Conservation (phyloP, 2,797 vertebrate genomes). For the Scarus forsteni region DNA sequence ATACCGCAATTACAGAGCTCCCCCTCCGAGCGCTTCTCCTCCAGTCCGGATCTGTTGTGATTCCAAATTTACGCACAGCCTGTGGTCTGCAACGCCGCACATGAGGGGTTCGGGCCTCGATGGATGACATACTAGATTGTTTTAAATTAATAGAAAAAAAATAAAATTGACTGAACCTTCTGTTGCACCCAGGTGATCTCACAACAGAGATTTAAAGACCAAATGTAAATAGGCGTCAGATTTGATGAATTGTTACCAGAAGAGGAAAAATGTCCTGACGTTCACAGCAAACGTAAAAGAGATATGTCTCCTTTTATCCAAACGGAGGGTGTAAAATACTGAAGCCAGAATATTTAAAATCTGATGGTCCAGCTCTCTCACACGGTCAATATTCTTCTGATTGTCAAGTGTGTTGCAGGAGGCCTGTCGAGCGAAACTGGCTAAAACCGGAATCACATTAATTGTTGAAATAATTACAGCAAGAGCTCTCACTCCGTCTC, state of each 20-base stretch:
- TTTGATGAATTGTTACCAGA: background rate
- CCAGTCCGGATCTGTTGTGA: constrained; percentile 43
- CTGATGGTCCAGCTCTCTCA: constrained; percentile 11
- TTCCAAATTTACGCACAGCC: constrained; percentile 55
- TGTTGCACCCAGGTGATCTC: background rate
- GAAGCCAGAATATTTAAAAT: constrained; percentile 9
- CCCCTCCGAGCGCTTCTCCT: constrained; percentile 56
- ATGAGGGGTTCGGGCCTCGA: constrained; percentile 1
- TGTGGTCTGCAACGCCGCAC: constrained; percentile 24
- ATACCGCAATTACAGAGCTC: constrained; percentile 63
- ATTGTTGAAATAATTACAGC: constrained; percentile 77
- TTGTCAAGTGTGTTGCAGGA: constrained; percentile 36
- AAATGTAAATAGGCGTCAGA: background rate
- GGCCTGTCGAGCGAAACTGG: constrained; percentile 64
- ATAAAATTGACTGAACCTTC: background rate
- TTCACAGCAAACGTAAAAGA: background rate
- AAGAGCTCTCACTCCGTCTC: constrained; percentile 45
- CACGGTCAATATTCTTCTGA: constrained; percentile 17
- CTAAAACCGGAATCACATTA: constrained; percentile 73
- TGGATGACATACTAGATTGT: background rate
- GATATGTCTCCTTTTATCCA: background rate
- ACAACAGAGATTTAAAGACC: background rate
- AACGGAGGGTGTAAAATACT: constrained; percentile 1
- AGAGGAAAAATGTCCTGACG: background rate
- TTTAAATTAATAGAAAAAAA: background rate